phyloP scores from a whole-genome alignment of 2,113 vertebrate species.

The Cynopterus brachyotis region DNA sequence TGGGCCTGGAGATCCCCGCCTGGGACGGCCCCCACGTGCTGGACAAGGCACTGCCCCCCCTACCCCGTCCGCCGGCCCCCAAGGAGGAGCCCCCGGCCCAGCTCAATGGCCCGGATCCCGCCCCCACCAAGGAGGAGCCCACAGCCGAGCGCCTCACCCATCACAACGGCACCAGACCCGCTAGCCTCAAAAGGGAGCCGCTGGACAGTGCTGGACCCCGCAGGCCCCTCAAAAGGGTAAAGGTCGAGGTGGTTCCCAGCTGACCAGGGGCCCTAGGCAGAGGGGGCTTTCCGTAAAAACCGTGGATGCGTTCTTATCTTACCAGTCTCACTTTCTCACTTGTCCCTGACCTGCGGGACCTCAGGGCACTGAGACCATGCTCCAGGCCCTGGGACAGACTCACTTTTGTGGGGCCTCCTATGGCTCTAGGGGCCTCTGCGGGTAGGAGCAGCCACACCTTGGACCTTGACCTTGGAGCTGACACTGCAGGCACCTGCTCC shows the following conservation, averaged over 20 bases:
- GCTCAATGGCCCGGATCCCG: background rate
- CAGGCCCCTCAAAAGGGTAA: slow-evolving; percentile 77
- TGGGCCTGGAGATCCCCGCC: slow-evolving; percentile 91
- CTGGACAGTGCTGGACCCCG: background rate
- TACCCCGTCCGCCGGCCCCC: background rate
- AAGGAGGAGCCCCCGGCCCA: slow-evolving; percentile 52
- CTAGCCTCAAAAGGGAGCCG: background rate
- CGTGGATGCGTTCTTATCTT: background rate
- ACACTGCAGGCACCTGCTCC: background rate
- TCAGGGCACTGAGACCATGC: background rate
- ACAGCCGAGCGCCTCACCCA: background rate
- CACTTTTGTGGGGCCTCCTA: background rate
- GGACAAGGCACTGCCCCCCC: slow-evolving; percentile 69
- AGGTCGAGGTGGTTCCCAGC: slow-evolving; percentile 77
- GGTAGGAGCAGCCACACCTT: background rate
- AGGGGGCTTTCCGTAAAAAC: background rate
- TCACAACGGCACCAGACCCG: background rate
- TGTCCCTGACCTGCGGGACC: background rate
- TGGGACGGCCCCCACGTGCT: slow-evolving; percentile 91
- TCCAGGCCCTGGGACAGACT: background rate
- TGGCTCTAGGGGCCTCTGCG: background rate
- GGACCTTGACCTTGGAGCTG: background rate
- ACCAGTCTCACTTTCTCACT: background rate
- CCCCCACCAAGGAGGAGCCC: background rate
- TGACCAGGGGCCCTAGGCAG: slow-evolving; percentile 17